phyloP scores from a whole-genome alignment of 2,888 invertebrate species.

The Agriopis leucophaearia region DNA sequence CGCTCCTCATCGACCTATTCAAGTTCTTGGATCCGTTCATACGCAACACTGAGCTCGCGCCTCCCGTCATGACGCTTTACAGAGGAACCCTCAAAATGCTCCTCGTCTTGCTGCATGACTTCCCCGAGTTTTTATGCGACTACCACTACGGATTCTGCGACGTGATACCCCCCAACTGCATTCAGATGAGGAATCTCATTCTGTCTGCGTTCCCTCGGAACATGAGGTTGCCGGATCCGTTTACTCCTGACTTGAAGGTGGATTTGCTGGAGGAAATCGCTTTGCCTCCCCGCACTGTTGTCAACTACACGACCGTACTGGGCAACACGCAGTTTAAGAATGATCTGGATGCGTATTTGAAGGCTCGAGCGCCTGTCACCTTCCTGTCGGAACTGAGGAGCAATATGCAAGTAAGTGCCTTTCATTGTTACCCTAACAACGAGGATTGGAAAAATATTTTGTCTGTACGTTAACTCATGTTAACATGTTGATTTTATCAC shows the following conservation, averaged over 20 bases:
- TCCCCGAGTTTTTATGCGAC: conserved; percentile 99
- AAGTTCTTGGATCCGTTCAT: conserved; percentile 98
- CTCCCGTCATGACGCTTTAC: conserved; percentile 97
- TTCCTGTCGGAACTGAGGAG: conserved; percentile 97
- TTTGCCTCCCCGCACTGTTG: conserved; percentile 94
- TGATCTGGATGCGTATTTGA: conserved; percentile 98
- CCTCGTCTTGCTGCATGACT: conserved; percentile 98
- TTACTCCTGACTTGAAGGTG: conserved; percentile 98
- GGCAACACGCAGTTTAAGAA: conserved; percentile 96
- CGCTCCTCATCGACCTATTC: conserved; percentile 97
- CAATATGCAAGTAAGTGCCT: conserved; percentile 90
- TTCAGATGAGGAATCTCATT: conserved; percentile 99
- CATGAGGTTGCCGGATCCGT: conserved; percentile 99
- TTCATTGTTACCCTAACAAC: not conserved
- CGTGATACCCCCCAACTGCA: conserved; percentile 99
- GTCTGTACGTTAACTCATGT: too few relatives aligned
- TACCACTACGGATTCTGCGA: conserved; percentile 99
- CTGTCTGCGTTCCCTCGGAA: conserved; percentile 99
- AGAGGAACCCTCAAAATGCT: conserved; percentile 98
- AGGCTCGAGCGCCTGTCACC: conserved; percentile 97
- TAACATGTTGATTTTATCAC: too few relatives aligned
- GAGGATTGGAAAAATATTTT: too few relatives aligned
- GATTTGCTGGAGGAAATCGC: conserved; percentile 96
- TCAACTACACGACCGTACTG: conserved; percentile 95
- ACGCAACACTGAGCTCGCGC: conserved; percentile 97